Conservation (phyloP, 92 coral and sea anemone genomes). For the Heliopora coerulea region DNA sequence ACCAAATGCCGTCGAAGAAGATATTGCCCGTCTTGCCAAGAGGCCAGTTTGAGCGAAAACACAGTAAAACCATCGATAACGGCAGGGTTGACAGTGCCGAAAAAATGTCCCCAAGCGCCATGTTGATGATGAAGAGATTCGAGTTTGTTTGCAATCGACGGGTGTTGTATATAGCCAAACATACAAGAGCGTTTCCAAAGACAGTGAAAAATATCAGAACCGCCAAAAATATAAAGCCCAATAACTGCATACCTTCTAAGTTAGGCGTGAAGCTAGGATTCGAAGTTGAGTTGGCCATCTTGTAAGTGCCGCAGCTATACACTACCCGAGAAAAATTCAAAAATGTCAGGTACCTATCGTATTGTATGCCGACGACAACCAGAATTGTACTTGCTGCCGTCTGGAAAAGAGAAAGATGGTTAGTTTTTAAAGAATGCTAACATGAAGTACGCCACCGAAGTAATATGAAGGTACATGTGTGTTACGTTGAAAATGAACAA, state of each 20-base stretch:
- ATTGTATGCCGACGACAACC: no score
- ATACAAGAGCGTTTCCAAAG: conserved; percentile 9
- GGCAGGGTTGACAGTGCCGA: neutral
- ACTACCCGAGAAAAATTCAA: no score
- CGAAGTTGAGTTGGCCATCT: no score
- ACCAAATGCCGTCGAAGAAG: conserved; percentile 5
- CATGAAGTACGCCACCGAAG: no score
- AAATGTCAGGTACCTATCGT: no score
- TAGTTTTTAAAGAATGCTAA: no score
- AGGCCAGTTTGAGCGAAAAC: neutral
- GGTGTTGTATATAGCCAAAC: conserved; percentile 1
- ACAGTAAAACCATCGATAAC: neutral
- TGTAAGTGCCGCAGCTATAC: no score
- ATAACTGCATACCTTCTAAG: neutral
- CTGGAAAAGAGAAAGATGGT: no score
- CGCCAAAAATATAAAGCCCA: neutral
- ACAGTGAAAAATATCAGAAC: neutral
- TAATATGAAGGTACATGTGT: no score
- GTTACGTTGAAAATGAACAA: no score
- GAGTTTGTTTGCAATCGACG: conserved; percentile 9
- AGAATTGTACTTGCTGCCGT: no score
- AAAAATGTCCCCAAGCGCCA: neutral
- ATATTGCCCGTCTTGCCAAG: neutral
- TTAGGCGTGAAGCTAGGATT: no score
- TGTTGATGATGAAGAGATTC: neutral